These are phyloP conservation scores for Tyrannus savana DNA, from an alignment of 2,113 vertebrate genomes.

Conservation along the genomic window DNA sequence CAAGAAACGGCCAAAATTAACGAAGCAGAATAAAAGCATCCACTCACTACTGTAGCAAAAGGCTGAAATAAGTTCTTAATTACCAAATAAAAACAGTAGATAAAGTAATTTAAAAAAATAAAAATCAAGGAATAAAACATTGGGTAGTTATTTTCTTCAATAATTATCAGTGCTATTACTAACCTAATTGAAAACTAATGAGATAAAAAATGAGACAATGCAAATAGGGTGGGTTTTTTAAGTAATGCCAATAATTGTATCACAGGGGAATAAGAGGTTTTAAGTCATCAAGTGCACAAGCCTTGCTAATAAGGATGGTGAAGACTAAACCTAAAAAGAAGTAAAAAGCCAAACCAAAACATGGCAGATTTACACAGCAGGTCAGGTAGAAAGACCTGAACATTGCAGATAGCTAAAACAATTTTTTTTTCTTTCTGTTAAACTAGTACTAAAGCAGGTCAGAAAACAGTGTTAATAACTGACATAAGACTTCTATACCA, in stretches of 20 bases:
- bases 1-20: background rate
- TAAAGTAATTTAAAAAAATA: background rate
- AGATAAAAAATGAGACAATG: background rate
- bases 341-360: background rate
- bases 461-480: background rate
- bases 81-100: background rate
- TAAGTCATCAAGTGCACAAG: background rate
- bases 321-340: background rate
- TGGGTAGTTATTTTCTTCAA: background rate
- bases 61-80: background rate
- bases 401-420: background rate
- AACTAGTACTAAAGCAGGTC: background rate
- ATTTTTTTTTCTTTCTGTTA: background rate
- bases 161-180: background rate
- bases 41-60: background rate
- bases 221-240: background rate
- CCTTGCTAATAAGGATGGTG: background rate
- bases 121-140: background rate
- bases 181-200: constrained; percentile 23
- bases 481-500: background rate
- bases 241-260: background rate
- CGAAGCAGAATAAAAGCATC: background rate
- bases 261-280: background rate
- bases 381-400: background rate
- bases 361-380: background rate